Percentiles rank a stretch among this genome's conserved stretches.
phyloP scores from a whole-genome alignment of 2,888 invertebrate species.

The Pyrocoelia pectoralis region DNA sequence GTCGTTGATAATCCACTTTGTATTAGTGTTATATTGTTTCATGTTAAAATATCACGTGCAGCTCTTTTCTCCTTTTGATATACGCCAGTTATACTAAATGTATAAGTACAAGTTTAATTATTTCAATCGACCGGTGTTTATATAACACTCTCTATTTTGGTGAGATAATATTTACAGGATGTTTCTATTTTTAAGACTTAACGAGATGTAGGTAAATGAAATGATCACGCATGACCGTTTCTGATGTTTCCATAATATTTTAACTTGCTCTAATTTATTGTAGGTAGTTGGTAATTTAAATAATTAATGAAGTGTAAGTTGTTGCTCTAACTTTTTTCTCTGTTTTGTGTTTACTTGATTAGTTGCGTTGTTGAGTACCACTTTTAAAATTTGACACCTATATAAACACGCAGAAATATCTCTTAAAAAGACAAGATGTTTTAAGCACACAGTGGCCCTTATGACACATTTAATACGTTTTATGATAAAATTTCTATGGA shows the following conservation, averaged over 20 bases:
- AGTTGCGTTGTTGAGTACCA: no score
- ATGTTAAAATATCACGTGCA: background rate
- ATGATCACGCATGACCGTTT: background rate
- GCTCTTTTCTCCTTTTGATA: background rate
- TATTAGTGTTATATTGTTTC: constrained; percentile 5
- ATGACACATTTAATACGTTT: no score
- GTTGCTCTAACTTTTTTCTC: no score
- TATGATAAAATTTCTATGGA: no score
- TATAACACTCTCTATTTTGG: background rate
- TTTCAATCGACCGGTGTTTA: background rate
- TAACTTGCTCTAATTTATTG: background rate
- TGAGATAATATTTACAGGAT: background rate
- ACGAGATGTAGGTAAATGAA: background rate
- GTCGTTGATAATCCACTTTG: constrained; percentile 23
- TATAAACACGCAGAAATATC: no score
- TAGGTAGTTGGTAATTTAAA: background rate
- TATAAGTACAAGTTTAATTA: background rate
- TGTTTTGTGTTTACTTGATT: no score
- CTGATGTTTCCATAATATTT: background rate
- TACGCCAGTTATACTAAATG: background rate
- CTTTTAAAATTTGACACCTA: no score
- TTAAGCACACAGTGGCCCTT: no score
- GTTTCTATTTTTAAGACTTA: background rate
- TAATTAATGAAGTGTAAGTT: background rate
- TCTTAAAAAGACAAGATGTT: no score